Percentiles rank a stretch among this genome's conserved stretches.
Conservation (phyloP, 1,140 invertebrate genomes). For the Ceratosolen fusciceps region DNA sequence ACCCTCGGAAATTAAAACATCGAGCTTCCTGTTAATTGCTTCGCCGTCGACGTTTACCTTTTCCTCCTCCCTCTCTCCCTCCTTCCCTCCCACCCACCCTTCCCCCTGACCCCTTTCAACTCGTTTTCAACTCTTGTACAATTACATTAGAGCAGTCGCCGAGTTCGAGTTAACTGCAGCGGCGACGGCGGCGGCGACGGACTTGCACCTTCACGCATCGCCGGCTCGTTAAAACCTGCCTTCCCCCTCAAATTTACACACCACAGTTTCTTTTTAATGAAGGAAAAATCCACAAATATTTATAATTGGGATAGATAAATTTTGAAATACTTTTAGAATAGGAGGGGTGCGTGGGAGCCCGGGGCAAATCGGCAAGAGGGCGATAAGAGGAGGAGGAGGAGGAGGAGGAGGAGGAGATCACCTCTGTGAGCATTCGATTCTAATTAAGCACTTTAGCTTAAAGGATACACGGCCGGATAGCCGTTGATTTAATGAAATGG, state of each 20-base stretch:
- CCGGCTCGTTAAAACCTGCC: neutral
- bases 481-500: conserved; percentile 22
- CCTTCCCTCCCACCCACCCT: neutral
- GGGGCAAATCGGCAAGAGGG: no score
- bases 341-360: no score
- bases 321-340: neutral
- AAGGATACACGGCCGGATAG: neutral
- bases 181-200: neutral
- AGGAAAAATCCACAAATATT: neutral
- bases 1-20: conserved; percentile 15
- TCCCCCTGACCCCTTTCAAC: neutral
- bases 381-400: no score
- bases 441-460: conserved; percentile 27
- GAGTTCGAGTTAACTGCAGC: no score
- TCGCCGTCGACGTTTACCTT: neutral
- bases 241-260: neutral
- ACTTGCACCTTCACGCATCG: neutral
- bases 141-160: conserved; percentile 1
- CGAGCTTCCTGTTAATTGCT: neutral
- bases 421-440: neutral
- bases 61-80: neutral
- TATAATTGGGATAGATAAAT: neutral
- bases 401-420: neutral
- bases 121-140: neutral
- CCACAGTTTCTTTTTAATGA: neutral